Evolutionary conservation across 2,888 invertebrate species (phyloP).

Genomic region (Dolichomitus sp.): DNA sequence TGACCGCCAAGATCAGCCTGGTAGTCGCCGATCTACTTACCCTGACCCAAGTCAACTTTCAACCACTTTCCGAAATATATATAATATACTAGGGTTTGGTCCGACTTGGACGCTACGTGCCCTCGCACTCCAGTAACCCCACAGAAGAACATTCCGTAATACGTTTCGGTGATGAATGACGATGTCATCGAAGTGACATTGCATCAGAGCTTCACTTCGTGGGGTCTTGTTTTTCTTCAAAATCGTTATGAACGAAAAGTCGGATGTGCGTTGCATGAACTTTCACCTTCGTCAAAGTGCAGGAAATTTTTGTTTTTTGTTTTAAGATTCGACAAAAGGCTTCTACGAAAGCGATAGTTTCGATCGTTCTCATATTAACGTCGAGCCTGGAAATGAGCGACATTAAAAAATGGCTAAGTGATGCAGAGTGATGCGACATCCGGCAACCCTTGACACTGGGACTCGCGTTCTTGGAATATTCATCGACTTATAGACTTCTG

Average conservation of each 20-base stretch:
- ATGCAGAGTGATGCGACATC: conserved; percentile 80
- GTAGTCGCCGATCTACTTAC: too few species aligned
- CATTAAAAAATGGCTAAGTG: conserved; percentile 65
- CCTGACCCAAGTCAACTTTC: too few species aligned
- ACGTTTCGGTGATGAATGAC: background rate
- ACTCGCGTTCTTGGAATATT: conserved; percentile 73
- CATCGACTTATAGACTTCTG: conserved; percentile 62
- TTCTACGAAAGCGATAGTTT: conserved; percentile 1
- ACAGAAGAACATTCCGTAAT: background rate
- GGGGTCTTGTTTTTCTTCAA: background rate
- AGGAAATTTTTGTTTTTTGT: background rate
- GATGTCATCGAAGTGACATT: background rate
- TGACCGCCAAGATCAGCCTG: too few species aligned
- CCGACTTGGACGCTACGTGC: too few species aligned
- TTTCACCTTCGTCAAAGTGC: background rate
- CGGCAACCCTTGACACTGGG: conserved; percentile 81
- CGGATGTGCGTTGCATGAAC: conserved; percentile 8
- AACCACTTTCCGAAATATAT: too few species aligned
- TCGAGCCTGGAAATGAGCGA: conserved; percentile 15
- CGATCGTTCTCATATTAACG: conserved; percentile 8
- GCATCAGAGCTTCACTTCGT: background rate
- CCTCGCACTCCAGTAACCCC: too few species aligned
- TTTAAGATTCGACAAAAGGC: background rate
- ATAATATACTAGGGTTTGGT: too few species aligned
- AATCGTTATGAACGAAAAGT: background rate